phyloP scores from a whole-genome alignment of 2,888 invertebrate species.

The Pristionchus arcanus region DNA sequence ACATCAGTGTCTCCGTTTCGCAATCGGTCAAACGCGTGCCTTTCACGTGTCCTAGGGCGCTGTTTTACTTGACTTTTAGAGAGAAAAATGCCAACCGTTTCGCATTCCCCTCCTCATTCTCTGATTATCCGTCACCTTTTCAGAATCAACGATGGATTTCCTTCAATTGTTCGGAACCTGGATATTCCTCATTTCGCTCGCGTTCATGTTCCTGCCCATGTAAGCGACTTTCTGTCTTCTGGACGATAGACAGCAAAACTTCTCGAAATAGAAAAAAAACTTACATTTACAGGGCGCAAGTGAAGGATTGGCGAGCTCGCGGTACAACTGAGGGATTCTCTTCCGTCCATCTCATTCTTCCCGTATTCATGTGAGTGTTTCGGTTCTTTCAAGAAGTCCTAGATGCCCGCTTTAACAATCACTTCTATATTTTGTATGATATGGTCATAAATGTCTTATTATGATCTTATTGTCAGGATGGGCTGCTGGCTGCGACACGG shows the following conservation, averaged over 20 bases:
- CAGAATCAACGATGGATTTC: neutral
- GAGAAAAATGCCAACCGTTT: neutral
- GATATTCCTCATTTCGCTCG: neutral
- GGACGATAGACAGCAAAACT: no score
- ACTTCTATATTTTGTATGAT: no score
- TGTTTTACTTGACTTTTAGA: neutral
- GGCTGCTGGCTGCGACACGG: conserved; percentile 75
- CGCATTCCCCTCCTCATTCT: neutral
- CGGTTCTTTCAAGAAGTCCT: no score
- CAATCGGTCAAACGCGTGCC: neutral
- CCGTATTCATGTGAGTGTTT: conserved; percentile 71
- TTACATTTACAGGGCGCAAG: conserved; percentile 58
- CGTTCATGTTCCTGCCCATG: conserved; percentile 41
- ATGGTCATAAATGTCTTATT: neutral
- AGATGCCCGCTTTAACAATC: no score
- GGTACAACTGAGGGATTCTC: conserved; percentile 78
- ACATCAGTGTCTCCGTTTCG: neutral
- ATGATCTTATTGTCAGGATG: conserved; percentile 62
- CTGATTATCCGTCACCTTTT: neutral
- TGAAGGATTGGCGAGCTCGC: conserved; percentile 71
- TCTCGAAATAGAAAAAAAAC: neutral
- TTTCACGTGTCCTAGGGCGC: neutral
- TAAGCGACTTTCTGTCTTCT: neutral
- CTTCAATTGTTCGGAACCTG: conserved; percentile 35
- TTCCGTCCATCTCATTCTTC: conserved; percentile 75